phyloP scores from a whole-genome alignment of 2,113 vertebrate genomes.

The Athene cunicularia region DNA sequence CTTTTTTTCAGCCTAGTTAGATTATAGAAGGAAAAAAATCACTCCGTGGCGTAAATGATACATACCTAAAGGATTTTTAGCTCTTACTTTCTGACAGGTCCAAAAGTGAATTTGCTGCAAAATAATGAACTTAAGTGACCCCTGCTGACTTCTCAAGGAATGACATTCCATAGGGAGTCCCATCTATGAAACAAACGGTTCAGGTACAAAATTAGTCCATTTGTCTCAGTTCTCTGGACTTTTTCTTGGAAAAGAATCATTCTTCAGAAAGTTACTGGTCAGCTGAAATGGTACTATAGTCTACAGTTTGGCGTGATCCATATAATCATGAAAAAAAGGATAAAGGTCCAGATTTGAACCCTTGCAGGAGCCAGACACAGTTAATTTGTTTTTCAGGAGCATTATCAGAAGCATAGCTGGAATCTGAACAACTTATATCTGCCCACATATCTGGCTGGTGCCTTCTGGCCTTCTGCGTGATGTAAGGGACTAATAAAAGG shows the following conservation, averaged over 20 bases:
- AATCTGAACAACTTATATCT: not conserved
- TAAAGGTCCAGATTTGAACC: not conserved
- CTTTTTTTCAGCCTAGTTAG: not conserved
- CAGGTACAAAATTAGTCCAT: not conserved
- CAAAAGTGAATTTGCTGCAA: slow-evolving; percentile 36
- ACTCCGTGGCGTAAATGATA: not conserved
- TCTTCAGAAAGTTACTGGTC: not conserved
- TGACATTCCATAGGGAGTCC: slow-evolving; percentile 28
- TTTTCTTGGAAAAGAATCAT: not conserved
- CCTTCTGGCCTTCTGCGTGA: not conserved
- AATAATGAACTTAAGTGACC: slow-evolving; percentile 52
- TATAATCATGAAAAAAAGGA: not conserved
- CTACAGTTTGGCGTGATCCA: not conserved
- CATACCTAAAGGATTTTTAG: not conserved
- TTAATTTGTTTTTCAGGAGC: not conserved
- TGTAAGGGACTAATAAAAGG: slow-evolving; percentile 39
- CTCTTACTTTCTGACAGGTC: not conserved
- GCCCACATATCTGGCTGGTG: slow-evolving; percentile 7
- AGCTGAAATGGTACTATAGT: not conserved
- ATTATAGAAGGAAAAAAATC: not conserved
- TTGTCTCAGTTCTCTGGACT: not conserved
- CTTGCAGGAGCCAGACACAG: not conserved
- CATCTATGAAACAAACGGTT: not conserved
- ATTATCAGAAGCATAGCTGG: not conserved
- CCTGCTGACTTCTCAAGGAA: slow-evolving; percentile 40